These are phyloP conservation scores for Pherbina coryleti DNA, from an alignment of 2,888 invertebrate genomes.

Conservation along the genomic window DNA sequence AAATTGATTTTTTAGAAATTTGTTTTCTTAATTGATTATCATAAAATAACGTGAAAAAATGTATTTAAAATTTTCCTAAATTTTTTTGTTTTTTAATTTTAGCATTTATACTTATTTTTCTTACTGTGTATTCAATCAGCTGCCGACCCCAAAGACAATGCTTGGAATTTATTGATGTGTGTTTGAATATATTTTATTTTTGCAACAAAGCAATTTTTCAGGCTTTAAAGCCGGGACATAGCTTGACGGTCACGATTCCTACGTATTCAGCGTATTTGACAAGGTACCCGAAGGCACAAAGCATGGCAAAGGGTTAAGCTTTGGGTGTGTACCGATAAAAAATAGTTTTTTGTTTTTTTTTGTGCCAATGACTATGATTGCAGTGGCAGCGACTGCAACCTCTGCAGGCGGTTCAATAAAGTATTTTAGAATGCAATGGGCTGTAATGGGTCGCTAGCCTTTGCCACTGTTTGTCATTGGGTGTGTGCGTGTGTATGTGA, in stretches of 20 bases:
- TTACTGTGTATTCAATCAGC: neutral
- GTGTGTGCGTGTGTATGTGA: neutral
- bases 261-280: neutral
- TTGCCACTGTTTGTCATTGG: neutral
- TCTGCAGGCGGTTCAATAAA: slow-evolving; percentile 29
- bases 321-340: neutral
- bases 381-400: neutral
- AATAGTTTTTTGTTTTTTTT: neutral
- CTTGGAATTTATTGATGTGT: slow-evolving; percentile 24
- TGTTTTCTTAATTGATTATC: too few relatives aligned
- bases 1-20: too few relatives aligned
- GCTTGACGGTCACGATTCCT: too few relatives aligned
- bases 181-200: neutral
- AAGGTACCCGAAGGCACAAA: neutral
- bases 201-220: slow-evolving; percentile 19
- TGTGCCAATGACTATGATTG: neutral
- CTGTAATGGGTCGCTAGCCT: slow-evolving; percentile 53
- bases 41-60: too few relatives aligned
- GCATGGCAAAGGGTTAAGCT: neutral
- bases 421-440: slow-evolving; percentile 47
- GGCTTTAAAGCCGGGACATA: slow-evolving; percentile 6
- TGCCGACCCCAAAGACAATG: neutral
- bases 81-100: too few relatives aligned
- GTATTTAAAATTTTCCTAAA: too few relatives aligned
- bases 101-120: too few relatives aligned